phyloP scores from a whole-genome alignment of 1,140 invertebrate genomes.

The Penaeus chinensis region DNA sequence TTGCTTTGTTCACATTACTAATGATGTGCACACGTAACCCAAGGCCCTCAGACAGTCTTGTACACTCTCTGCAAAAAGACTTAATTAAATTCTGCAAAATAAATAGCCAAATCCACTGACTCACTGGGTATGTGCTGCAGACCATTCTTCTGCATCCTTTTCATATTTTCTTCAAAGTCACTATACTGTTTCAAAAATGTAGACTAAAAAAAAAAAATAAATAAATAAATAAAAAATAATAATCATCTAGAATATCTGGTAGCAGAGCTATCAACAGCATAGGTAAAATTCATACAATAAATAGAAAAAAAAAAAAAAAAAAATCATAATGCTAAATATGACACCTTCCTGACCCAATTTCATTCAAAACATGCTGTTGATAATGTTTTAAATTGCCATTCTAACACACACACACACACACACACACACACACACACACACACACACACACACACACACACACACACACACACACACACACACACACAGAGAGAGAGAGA shows the following conservation, averaged over 20 bases:
- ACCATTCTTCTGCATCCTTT: background rate
- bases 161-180: background rate
- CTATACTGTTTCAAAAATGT: no score
- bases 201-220: no score
- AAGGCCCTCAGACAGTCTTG: slow-evolving; percentile 79
- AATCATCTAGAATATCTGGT: no score
- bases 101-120: no score
- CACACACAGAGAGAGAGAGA: slow-evolving; percentile 6
- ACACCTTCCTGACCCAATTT: background rate
- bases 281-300: no score
- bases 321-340: no score
- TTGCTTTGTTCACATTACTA: slow-evolving; percentile 76
- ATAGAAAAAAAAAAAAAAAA: background rate
- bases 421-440: background rate
- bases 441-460: background rate
- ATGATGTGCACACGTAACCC: slow-evolving; percentile 80
- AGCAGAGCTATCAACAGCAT: no score
- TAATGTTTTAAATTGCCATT: no score
- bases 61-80: slow-evolving; percentile 77
- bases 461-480: background rate
- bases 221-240: no score
- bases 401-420: no score
- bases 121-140: no score
- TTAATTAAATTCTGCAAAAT: no score
- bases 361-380: background rate